Evolutionary conservation across 2,113 vertebrate species (phyloP).

Genomic region (Cathartes aura): DNA sequence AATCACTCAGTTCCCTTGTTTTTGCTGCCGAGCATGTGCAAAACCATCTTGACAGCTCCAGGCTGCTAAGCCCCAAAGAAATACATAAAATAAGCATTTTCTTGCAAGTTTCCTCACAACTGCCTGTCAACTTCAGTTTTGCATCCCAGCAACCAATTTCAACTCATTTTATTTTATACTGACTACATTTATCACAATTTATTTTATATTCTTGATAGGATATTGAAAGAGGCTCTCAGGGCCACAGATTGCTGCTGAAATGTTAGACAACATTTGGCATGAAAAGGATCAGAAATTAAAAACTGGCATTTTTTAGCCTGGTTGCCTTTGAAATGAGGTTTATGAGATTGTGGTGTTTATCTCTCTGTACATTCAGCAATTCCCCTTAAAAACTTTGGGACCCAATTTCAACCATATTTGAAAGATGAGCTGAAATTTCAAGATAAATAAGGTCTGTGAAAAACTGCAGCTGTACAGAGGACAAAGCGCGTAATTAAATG

Average conservation of each 20-base stretch:
- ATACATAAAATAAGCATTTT: slow-evolving; percentile 62
- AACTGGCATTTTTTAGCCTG: neutral
- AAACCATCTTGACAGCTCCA: slow-evolving; percentile 61
- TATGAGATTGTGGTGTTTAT: slow-evolving; percentile 7
- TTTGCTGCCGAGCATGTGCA: slow-evolving; percentile 32
- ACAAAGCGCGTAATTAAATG: neutral
- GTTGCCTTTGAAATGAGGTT: slow-evolving; percentile 6
- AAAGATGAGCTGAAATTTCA: slow-evolving; percentile 47
- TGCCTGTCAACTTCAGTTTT: slow-evolving; percentile 58
- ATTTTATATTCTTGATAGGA: slow-evolving; percentile 22
- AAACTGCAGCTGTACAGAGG: slow-evolving; percentile 40
- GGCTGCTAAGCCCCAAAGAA: slow-evolving; percentile 52
- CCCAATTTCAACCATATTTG: slow-evolving; percentile 13
- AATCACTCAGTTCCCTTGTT: neutral
- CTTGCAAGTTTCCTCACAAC: slow-evolving; percentile 50
- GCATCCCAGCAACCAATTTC: slow-evolving; percentile 65
- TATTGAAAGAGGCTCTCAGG: slow-evolving; percentile 44
- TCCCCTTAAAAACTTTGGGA: neutral
- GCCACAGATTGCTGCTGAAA: slow-evolving; percentile 9
- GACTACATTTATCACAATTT: slow-evolving; percentile 50
- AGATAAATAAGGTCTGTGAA: slow-evolving; percentile 33
- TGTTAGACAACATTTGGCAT: slow-evolving; percentile 36
- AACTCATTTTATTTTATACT: slow-evolving; percentile 51
- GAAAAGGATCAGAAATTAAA: slow-evolving; percentile 49
- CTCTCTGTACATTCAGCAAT: slow-evolving; percentile 23